These are phyloP conservation scores for Brachypterus glaber DNA, from an alignment of 2,888 invertebrate species.

Conservation along the genomic window DNA sequence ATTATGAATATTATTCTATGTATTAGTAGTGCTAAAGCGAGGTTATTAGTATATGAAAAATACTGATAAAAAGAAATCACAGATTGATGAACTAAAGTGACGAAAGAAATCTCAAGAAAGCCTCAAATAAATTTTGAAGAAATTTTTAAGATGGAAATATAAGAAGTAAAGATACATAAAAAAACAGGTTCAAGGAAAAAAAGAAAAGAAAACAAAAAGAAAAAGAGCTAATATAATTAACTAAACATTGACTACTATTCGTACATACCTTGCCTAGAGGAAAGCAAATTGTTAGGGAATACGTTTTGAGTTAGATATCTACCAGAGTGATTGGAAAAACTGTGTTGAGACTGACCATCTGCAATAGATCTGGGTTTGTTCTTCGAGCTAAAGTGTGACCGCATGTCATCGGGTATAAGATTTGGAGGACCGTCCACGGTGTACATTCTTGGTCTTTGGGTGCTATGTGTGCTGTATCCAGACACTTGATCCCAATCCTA, in stretches of 20 bases:
- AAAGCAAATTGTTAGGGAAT: constrained; percentile 66
- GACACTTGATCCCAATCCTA: constrained; percentile 82
- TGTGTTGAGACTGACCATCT: constrained; percentile 83
- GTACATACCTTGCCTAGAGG: constrained; percentile 54
- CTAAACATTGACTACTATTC: not conserved
- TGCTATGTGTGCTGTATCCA: constrained; percentile 82
- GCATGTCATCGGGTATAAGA: constrained; percentile 57
- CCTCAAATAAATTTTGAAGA: too few species aligned
- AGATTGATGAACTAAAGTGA: too few species aligned
- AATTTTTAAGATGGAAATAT: too few species aligned
- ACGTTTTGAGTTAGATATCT: constrained; percentile 59
- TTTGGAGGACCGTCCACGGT: constrained; percentile 55
- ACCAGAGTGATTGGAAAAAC: constrained; percentile 74
- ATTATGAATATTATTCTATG: too few species aligned
- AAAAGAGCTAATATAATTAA: constrained; percentile 6
- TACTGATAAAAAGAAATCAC: too few species aligned
- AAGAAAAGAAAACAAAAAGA: not conserved
- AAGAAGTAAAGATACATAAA: too few species aligned
- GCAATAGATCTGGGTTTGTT: constrained; percentile 60
- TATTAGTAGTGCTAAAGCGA: too few species aligned
- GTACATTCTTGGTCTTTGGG: constrained; percentile 80
- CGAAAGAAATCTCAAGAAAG: too few species aligned
- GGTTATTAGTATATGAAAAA: too few species aligned
- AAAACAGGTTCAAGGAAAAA: too few species aligned
- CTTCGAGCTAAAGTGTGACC: constrained; percentile 63